Evolutionary conservation across 2,797 vertebrate genomes (phyloP), one percentile per base, ranked within the genome.

Genomic region (Psittacula derbiana): DNA sequence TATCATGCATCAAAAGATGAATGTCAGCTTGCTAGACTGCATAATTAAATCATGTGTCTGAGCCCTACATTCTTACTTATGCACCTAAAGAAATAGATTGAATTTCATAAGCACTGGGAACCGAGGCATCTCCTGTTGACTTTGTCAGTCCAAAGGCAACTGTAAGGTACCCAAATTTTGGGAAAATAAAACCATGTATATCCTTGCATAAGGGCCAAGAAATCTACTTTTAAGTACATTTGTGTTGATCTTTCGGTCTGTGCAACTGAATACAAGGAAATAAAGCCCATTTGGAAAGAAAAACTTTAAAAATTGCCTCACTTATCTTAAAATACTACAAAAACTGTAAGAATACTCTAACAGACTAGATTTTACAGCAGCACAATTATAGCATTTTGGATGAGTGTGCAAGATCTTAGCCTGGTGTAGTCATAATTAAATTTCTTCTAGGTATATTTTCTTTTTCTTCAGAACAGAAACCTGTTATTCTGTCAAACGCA

Each of bases 51-150:
- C 60, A 30, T 71, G 49, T 43, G 70, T 70, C 78, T 16, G 33
- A 91, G 84, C 33, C 25, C 47, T 73, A 70, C 84, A 64, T 91
- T 89, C 67, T 89, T 87, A 62, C 38, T 87, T 80, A 43, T 74
- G 65, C 92, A 95, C 91, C 91, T 94, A 94, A 96, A 95, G 91
- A 91, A 94, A 94, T 41, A 94, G 89, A 96, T 91, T 69, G 66
- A 91, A 80, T 96, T 96, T 93, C 91, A 83, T 72, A 71, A 95
- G 73, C 73, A 40, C 49, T 74, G 57, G 66, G 76, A 96, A 90
- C 86, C 46, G 70, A 95, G 66, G 88, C 65, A 86, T 65, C 88
- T 94, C 70, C 73, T 95, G 90, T 94, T 95, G 82, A 97, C 31
- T 84, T 94, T 86, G 65, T 58, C 80, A 86, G 90, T 95, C 90